These are phyloP conservation scores for Antedon mediterranea DNA, from an alignment of 53 echinoderm and acorn worm genomes.

Conservation along the genomic window DNA sequence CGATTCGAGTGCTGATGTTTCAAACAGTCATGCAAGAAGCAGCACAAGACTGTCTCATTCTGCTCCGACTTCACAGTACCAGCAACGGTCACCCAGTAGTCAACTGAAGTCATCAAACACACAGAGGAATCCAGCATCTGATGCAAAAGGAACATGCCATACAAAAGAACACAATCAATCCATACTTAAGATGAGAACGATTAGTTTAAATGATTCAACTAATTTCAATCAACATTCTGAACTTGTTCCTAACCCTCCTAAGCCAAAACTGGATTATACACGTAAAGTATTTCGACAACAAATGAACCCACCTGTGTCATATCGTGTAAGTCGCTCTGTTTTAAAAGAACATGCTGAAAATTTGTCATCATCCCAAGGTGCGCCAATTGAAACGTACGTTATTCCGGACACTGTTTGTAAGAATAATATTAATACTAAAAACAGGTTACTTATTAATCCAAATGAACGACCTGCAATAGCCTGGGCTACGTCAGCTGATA, in stretches of 20 bases:
- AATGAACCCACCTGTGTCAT: too few species aligned
- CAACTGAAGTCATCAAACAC: not conserved
- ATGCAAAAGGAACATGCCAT: too few species aligned
- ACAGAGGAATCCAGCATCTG: too few species aligned
- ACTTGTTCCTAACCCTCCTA: slow-evolving; percentile 1
- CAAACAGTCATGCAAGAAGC: not conserved
- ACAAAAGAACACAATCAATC: not conserved
- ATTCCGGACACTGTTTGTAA: slow-evolving; percentile 23
- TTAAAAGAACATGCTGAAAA: not conserved
- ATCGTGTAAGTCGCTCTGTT: slow-evolving; percentile 8
- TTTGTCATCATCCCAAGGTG: too few species aligned
- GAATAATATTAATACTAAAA: not conserved
- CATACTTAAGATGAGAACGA: not conserved
- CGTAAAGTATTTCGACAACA: slow-evolving; percentile 6
- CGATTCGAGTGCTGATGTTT: not conserved
- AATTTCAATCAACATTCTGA: not conserved
- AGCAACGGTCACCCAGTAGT: not conserved
- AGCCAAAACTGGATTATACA: not conserved
- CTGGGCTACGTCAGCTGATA: slow-evolving; percentile 42
- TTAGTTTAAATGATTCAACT: not conserved
- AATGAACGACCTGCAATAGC: slow-evolving; percentile 17
- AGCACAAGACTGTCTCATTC: not conserved
- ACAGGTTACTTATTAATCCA: not conserved
- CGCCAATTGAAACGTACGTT: slow-evolving; percentile 73
- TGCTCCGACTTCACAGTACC: not conserved